Conservation (phyloP, 2,797 vertebrate genomes). For the Pantherophis alleghaniensis region DNA sequence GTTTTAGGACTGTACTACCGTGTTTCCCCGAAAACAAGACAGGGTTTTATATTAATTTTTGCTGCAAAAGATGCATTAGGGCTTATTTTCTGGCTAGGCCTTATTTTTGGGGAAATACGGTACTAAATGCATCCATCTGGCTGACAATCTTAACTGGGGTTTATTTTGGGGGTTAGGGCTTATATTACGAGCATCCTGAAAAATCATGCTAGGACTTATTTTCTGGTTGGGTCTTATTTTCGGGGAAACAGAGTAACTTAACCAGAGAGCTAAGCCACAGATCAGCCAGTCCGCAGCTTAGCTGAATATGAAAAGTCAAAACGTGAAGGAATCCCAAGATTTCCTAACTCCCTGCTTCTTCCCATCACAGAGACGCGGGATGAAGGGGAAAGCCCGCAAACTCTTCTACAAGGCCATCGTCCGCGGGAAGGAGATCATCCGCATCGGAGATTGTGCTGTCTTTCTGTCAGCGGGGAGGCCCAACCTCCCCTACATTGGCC, state of each 20-base stretch:
- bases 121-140: no score
- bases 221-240: no score
- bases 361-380: conserved; percentile 86
- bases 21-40: no score
- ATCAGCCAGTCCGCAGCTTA: background rate
- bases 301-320: background rate
- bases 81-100: no score
- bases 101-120: no score
- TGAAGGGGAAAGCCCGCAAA: conserved; percentile 98
- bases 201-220: no score
- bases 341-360: fast-evolving
- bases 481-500: conserved; percentile 96
- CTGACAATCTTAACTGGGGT: no score
- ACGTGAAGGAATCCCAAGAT: background rate
- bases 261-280: background rate
- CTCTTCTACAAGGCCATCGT: conserved; percentile 99
- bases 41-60: no score
- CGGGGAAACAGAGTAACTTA: background rate
- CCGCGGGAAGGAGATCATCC: conserved; percentile 95
- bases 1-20: background rate
- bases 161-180: no score
- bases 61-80: no score
- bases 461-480: conserved; percentile 95
- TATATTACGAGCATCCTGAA: no score
- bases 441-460: conserved; percentile 95